Conservation (phyloP, 2,888 invertebrate genomes). For the Cabera pusaria region DNA sequence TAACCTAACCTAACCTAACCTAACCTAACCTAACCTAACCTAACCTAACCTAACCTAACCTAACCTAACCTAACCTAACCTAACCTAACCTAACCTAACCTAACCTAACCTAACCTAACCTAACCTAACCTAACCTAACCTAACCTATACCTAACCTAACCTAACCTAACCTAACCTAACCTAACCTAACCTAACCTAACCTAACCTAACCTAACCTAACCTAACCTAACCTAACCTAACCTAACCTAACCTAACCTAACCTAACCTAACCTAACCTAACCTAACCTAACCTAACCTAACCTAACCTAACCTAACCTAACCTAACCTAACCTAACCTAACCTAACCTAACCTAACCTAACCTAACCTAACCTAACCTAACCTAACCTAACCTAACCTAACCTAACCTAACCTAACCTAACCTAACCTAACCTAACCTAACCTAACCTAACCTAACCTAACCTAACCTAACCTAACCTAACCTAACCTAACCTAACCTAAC, state of each 20-base stretch:
- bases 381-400: neutral
- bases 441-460: neutral
- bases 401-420: neutral
- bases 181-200: neutral
- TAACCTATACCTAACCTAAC: too few species aligned
- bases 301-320: neutral
- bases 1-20: too few species aligned
- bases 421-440: neutral
- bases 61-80: neutral
- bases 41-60: neutral
- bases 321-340: neutral
- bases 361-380: neutral
- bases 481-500: neutral
- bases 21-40: too few species aligned
- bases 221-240: neutral
- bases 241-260: neutral
- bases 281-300: neutral
- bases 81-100: neutral
- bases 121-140: neutral
- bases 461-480: neutral
- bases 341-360: neutral
- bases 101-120: neutral
- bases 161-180: neutral
- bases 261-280: neutral
- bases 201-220: neutral